These are phyloP conservation scores for Pollenia amentaria DNA, from an alignment of 2,888 invertebrate genomes.

Conservation along the genomic window DNA sequence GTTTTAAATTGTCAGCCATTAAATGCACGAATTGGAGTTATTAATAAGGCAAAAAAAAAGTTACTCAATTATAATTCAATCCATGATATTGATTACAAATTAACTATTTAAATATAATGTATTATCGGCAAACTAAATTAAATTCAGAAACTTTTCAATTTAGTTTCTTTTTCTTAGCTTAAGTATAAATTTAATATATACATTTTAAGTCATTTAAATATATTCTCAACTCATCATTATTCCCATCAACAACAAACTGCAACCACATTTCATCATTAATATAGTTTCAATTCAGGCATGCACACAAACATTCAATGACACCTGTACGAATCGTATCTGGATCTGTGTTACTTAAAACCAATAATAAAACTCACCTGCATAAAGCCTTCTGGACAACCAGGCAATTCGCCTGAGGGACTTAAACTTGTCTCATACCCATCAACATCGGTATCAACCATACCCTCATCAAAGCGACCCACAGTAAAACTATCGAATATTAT, in stretches of 20 bases:
- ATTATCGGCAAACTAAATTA: constrained; percentile 10
- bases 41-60: not conserved
- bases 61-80: not conserved
- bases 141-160: constrained; percentile 11
- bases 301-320: not conserved
- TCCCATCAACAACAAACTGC: not conserved
- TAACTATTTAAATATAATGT: constrained; percentile 22
- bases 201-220: constrained; percentile 44
- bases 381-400: constrained; percentile 94
- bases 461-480: constrained; percentile 92
- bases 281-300: not conserved
- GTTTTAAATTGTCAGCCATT: no score
- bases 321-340: not conserved
- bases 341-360: constrained; percentile 7
- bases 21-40: not conserved
- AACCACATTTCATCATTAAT: constrained; percentile 16
- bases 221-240: constrained; percentile 50
- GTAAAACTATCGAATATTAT: constrained; percentile 95
- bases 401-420: constrained; percentile 86
- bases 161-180: not conserved
- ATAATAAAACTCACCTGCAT: constrained; percentile 88
- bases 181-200: constrained; percentile 37
- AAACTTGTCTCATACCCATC: constrained; percentile 84
- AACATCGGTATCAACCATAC: constrained; percentile 84
- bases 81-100: not conserved